These are phyloP conservation scores for Macaria notata DNA, from an alignment of 2,888 invertebrate genomes.

Conservation along the genomic window DNA sequence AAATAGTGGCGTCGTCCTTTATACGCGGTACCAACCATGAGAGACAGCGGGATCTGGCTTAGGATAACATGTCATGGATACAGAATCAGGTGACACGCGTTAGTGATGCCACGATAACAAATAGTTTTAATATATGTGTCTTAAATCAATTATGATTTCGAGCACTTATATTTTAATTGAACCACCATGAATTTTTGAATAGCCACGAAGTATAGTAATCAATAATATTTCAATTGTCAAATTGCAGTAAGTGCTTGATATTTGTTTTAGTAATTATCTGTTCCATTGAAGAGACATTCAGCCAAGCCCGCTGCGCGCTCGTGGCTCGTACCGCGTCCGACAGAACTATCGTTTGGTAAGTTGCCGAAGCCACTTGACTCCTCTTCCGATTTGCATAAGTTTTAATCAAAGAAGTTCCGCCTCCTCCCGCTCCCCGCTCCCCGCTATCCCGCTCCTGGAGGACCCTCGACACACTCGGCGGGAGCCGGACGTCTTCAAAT, in stretches of 20 bases:
- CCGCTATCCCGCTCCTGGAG: conserved; percentile 19
- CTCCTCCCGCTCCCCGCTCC: conserved; percentile 15
- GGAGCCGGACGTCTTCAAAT: neutral
- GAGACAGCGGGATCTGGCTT: neutral
- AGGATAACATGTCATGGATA: too few relatives aligned
- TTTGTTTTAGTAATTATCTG: too few relatives aligned
- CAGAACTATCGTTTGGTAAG: conserved; percentile 44
- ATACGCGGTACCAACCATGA: neutral
- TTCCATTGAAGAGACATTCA: too few relatives aligned
- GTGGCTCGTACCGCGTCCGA: conserved; percentile 12
- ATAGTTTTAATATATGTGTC: too few relatives aligned
- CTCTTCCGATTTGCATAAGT: conserved; percentile 65
- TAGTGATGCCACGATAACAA: too few relatives aligned
- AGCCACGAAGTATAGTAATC: too few relatives aligned
- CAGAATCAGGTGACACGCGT: too few relatives aligned
- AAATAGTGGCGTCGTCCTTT: conserved; percentile 23
- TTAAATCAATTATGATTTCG: too few relatives aligned
- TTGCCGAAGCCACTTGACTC: conserved; percentile 53
- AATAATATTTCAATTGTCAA: too few relatives aligned
- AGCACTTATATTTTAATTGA: too few relatives aligned
- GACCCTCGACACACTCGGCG: conserved; percentile 37
- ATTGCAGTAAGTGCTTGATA: too few relatives aligned
- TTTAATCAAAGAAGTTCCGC: conserved; percentile 68
- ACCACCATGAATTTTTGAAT: too few relatives aligned
- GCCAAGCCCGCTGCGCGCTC: conserved; percentile 7